Evolutionary conservation across 64 coral and sea anemone species (phyloP), one percentile per base, ranked within the genome.

Genomic region (Montipora foliosa): DNA sequence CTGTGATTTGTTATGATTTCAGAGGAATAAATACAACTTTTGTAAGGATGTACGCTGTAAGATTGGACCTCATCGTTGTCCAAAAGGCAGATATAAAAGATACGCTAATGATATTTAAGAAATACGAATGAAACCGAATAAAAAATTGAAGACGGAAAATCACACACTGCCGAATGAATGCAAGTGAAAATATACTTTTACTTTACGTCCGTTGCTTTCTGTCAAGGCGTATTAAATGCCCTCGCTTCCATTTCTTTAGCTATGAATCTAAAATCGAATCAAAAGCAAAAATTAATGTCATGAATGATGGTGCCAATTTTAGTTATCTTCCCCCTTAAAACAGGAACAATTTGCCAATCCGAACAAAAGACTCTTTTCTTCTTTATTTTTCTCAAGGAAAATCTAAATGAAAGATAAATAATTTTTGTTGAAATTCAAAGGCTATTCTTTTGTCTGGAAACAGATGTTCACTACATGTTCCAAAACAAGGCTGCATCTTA

Each of bases 341-440:
- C 2, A 20, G 14, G 82, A n/a, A 49, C 82, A 70, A 69, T 70
- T 85, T 66, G 16, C 8, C 45, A 5, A 21, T 15, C 1, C 16
- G 9, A 49, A 85, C 82, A 85, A 70, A 70, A 49, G 81, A 1
- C 9, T 64, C 60, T 64, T 64, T 16, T 58, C 4, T 29, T 57
- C 53, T 57, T 11, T 57, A 8, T 61, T 47, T 85, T 85, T 85
- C 70, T 8, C 62, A 11, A 69, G 82, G 45, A 49, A 71, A 70
- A 71, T 71, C 50, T 49, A 85, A 85, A 85, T 85, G 82, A 68
- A 85, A 85, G 66, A 71, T 84, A 84, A 84, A 84, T 85, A 85
- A 71, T 85, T 85, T 85, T 85, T 85, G 61, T 85, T 71, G 3
- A 64, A 12, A 47, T 64, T 70, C 66, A 62, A 85, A 85, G 64